phyloP scores from a whole-genome alignment of 1,140 invertebrate genomes.

The Homarus americanus region DNA sequence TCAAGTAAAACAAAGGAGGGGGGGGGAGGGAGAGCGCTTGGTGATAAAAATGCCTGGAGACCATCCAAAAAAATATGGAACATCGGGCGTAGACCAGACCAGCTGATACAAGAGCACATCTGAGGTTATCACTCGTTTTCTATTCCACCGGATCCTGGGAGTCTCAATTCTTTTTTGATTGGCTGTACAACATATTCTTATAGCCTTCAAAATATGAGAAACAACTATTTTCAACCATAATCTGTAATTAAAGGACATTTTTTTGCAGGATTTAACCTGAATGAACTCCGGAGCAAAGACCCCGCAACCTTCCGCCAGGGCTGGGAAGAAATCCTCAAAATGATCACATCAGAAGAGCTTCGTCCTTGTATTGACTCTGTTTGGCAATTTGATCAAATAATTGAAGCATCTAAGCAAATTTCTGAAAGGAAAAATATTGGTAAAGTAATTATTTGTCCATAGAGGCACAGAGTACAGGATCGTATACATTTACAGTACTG shows the following conservation, averaged over 20 bases:
- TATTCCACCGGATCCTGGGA: no score
- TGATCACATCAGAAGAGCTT: conserved; percentile 28
- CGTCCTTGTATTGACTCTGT: conserved; percentile 41
- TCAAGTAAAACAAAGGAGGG: no score
- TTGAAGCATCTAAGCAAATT: conserved; percentile 56
- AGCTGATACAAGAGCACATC: no score
- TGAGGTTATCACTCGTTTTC: no score
- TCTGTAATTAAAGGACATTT: no score
- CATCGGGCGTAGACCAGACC: no score
- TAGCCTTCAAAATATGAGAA: neutral
- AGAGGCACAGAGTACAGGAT: no score
- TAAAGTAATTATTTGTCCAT: conserved; percentile 61
- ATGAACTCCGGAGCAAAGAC: conserved; percentile 41
- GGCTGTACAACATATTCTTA: neutral
- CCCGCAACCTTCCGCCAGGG: conserved; percentile 32
- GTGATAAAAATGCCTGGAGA: no score
- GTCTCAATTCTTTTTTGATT: no score
- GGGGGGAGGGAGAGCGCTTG: no score
- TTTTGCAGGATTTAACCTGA: conserved; percentile 61
- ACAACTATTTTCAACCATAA: neutral
- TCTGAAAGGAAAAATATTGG: conserved; percentile 64
- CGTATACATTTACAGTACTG: no score
- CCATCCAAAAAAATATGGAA: no score
- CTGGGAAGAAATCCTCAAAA: conserved; percentile 52
- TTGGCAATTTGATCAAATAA: conserved; percentile 54